phyloP scores from a whole-genome alignment of 1,140 invertebrate genomes.

The Saccostrea glomerata region DNA sequence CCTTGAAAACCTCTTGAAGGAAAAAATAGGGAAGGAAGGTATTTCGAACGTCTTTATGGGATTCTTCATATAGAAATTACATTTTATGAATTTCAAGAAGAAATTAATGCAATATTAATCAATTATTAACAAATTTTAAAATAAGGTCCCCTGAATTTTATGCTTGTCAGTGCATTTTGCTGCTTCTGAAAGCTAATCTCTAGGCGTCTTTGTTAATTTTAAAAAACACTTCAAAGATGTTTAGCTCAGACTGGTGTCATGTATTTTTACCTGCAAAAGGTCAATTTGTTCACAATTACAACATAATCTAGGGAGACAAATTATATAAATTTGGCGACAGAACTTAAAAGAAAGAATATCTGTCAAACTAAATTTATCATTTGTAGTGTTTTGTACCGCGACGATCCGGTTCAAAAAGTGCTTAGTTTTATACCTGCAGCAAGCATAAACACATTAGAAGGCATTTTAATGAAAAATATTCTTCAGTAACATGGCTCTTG shows the following conservation, averaged over 20 bases:
- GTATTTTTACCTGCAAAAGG: not conserved
- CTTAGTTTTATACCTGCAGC: slow-evolving; percentile 8
- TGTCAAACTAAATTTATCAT: slow-evolving; percentile 12
- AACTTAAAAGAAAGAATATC: not conserved
- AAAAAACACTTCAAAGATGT: no score
- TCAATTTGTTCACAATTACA: slow-evolving; percentile 16
- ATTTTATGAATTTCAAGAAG: no score
- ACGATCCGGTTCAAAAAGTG: not conserved
- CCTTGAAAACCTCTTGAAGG: no score
- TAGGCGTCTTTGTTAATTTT: no score
- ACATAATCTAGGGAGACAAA: not conserved
- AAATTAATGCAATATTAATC: no score
- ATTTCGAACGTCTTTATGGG: no score
- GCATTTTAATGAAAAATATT: not conserved
- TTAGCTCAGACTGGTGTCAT: not conserved
- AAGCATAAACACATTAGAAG: not conserved
- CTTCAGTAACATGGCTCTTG: not conserved
- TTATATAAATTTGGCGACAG: not conserved
- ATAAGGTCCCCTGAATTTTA: no score
- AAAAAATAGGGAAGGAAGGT: no score
- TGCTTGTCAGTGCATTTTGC: no score
- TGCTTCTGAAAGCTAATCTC: no score
- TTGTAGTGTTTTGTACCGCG: not conserved
- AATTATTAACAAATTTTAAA: no score
- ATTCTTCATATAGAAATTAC: no score